A percentile compares a stretch with the other conserved stretches of the same genome.
Conservation (phyloP, 2,888 invertebrate species). For the Cynaeus angustus region DNA sequence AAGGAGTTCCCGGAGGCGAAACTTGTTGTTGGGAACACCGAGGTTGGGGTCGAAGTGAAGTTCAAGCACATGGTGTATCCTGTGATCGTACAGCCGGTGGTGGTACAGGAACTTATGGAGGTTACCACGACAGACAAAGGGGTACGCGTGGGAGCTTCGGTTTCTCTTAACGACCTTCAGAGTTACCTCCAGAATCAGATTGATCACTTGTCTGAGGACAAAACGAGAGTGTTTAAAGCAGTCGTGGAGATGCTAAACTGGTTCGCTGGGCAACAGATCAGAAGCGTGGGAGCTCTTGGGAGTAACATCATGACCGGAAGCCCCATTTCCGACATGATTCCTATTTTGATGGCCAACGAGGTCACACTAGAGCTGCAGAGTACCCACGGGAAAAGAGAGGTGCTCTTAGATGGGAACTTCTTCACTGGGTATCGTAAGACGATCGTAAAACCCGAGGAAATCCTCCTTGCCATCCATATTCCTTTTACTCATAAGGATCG, state of each 20-base stretch:
- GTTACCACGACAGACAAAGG: constrained; percentile 75
- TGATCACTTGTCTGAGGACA: constrained; percentile 72
- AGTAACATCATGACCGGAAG: constrained; percentile 91
- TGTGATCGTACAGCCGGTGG: constrained; percentile 82
- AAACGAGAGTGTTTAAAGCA: constrained; percentile 79
- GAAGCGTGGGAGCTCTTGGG: constrained; percentile 93
- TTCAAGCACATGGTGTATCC: constrained; percentile 89
- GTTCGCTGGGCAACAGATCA: constrained; percentile 96
- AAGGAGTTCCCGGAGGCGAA: constrained; percentile 79
- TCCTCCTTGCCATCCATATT: constrained; percentile 86
- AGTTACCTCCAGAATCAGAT: constrained; percentile 76
- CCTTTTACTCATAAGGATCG: constrained; percentile 82
- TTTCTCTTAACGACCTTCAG: constrained; percentile 85
- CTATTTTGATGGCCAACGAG: constrained; percentile 88
- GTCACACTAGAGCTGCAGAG: constrained; percentile 79
- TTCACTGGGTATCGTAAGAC: constrained; percentile 92
- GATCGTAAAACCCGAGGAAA: constrained; percentile 81
- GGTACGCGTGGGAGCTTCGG: constrained; percentile 85
- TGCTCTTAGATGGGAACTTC: constrained; percentile 84
- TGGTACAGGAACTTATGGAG: constrained; percentile 80
- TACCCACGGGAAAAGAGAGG: constrained; percentile 73
- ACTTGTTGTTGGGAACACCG: constrained; percentile 93
- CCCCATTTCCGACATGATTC: constrained; percentile 97
- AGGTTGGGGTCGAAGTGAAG: constrained; percentile 93
- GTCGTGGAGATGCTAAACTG: constrained; percentile 91